These are phyloP conservation scores for Pyrrhia umbra DNA, from an alignment of 2,888 invertebrate genomes.

Conservation along the genomic window DNA sequence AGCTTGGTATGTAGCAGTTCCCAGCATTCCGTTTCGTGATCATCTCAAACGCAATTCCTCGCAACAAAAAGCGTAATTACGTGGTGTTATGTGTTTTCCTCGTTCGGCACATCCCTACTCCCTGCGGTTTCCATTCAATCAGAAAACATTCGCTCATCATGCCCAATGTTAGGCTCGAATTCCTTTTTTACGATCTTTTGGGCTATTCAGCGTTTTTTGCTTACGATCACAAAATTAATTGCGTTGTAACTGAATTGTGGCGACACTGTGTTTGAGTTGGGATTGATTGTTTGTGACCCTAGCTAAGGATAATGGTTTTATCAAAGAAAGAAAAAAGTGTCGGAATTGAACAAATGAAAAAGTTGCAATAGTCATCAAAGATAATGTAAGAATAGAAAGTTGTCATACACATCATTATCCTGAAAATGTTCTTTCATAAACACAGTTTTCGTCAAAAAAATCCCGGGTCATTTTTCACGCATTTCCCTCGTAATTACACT, in stretches of 20 bases:
- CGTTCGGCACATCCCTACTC: slow-evolving; percentile 42
- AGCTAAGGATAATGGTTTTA: slow-evolving; percentile 20
- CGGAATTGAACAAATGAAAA: background rate
- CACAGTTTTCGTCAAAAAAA: no score
- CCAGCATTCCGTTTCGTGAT: slow-evolving; percentile 26
- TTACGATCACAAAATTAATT: slow-evolving; percentile 16
- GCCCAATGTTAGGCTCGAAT: slow-evolving; percentile 45
- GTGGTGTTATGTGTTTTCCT: slow-evolving; percentile 59
- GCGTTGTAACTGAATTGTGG: slow-evolving; percentile 38
- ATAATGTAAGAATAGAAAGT: no score
- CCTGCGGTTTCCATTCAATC: slow-evolving; percentile 62
- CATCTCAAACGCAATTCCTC: slow-evolving; percentile 42
- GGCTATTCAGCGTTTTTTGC: slow-evolving; percentile 36
- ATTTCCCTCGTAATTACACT: slow-evolving; percentile 12
- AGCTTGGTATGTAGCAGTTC: background rate
- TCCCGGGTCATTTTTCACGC: slow-evolving; percentile 4
- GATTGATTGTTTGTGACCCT: slow-evolving; percentile 29
- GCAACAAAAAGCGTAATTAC: slow-evolving; percentile 63
- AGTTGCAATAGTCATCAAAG: no score
- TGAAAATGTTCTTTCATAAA: no score
- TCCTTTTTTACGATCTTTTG: slow-evolving; percentile 52
- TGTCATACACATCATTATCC: no score
- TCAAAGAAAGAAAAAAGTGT: slow-evolving; percentile 1
- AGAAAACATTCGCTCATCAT: slow-evolving; percentile 60
- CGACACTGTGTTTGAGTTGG: slow-evolving; percentile 27